Percentiles rank a stretch among this genome's conserved stretches.
Evolutionary conservation across 2,888 invertebrate species (phyloP).

Genomic region (Pristionchus maxplancki): DNA sequence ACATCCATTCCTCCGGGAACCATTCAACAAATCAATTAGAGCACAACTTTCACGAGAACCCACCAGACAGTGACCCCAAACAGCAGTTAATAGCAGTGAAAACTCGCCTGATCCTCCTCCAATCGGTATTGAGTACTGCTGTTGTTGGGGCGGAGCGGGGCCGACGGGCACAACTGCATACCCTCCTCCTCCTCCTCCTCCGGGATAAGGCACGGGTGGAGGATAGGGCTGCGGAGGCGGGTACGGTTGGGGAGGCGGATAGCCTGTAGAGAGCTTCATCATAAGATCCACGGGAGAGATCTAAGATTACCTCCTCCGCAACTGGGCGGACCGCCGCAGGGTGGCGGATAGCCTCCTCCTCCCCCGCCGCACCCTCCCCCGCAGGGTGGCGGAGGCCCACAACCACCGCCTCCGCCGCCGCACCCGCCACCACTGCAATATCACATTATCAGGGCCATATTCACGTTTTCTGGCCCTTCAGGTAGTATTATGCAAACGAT

Average conservation of each 20-base stretch:
- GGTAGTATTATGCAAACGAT: too few species aligned
- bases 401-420: constrained; percentile 27
- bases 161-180: neutral
- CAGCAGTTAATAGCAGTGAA: too few species aligned
- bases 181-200: constrained; percentile 42
- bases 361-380: constrained; percentile 9
- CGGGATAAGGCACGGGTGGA: neutral
- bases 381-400: neutral
- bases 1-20: too few species aligned
- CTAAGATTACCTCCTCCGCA: constrained; percentile 20
- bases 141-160: neutral
- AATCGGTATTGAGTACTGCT: neutral
- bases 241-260: constrained; percentile 16
- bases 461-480: too few species aligned
- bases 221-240: neutral
- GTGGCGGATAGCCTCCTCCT: constrained; percentile 2
- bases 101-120: constrained; percentile 12
- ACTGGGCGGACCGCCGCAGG: constrained; percentile 2
- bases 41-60: too few species aligned
- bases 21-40: too few species aligned
- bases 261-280: neutral
- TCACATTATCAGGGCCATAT: too few species aligned
- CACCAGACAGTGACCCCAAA: too few species aligned
- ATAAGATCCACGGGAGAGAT: neutral
- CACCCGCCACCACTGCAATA: constrained; percentile 27